Evolutionary conservation across 2,113 vertebrate genomes (phyloP).

Genomic region (Myrmophylax atrothorax): DNA sequence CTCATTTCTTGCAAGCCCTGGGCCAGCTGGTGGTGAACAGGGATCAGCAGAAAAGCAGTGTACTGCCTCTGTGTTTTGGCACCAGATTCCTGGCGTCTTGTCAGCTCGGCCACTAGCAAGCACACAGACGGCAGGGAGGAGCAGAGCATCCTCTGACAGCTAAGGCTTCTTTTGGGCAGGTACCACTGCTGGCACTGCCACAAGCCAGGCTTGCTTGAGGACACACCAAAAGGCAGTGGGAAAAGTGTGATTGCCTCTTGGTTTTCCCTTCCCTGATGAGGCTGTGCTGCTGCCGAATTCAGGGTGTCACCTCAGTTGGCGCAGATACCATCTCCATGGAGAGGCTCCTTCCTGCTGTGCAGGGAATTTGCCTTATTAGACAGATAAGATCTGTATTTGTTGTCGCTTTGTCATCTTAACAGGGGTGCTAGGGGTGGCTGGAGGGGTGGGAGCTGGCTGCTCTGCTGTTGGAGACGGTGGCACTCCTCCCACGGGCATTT

Average conservation of each 20-base stretch:
- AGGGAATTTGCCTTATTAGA: background rate
- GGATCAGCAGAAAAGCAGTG: background rate
- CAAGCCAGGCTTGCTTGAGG: background rate
- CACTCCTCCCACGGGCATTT: background rate
- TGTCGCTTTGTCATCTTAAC: background rate
- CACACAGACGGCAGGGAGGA: background rate
- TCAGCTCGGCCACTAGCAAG: background rate
- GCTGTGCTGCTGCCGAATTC: accelerated
- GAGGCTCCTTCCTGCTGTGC: background rate
- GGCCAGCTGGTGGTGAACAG: background rate
- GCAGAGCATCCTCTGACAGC: background rate
- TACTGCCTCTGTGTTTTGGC: background rate
- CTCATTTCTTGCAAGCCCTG: background rate
- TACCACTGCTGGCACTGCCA: background rate
- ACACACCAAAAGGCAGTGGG: background rate
- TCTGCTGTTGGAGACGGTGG: accelerated
- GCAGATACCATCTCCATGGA: background rate
- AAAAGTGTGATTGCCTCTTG: background rate
- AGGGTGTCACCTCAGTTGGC: accelerated
- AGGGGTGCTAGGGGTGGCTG: background rate
- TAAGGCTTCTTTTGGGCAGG: background rate
- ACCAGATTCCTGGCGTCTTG: accelerated
- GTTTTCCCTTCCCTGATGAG: background rate
- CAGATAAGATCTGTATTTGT: constrained; percentile 7
- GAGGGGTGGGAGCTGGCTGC: background rate